Evolutionary conservation across 2,797 vertebrate species (phyloP), one percentile per base, ranked within the genome.

Genomic region (Alosa sapidissima): DNA sequence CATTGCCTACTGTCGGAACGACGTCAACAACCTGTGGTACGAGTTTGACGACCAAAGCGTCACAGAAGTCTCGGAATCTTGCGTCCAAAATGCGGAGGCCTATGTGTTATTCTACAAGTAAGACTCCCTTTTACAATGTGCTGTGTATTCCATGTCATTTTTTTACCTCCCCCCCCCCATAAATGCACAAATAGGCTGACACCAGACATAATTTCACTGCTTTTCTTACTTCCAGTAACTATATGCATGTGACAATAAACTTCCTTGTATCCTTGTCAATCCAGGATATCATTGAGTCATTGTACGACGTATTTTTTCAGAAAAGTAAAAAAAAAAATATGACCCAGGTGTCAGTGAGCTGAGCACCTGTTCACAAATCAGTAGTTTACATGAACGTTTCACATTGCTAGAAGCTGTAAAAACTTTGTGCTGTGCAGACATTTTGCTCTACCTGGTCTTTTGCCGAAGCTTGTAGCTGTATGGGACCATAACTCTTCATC

Each of bases 41-140:
- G 98, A 99, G 92, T 99, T 99, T 91, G 98, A 99, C 55, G 98
- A 99, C 93, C 98, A 99, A 87, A 98, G 97, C 52, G 98, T 99
- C 88, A 99, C 98, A 2, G 97, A 99, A 93, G 98, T 99, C 85
- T 96, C 98, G 0, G 98, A 99, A 90, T 96, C 97, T 82, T 97
- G 96, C 7, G 97, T 99, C 78, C 98, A 99, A 93, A 99, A 99
- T 55, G 96, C 98, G 0, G 98, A 99, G 91, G 98, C 98, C 75
- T 99, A 99, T 41, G 98, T 99, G 85, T 97, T 99, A 81, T 99
- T 99, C 91, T 99, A 99, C 91, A 99, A 99, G 98, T 99, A 95
- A 96, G 94, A 1, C 36, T 45, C 49, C 82, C 47, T 1, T 19
- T 21, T 72, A 82, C 51, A 52, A 47, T 83, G 19, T 1, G 33